These are phyloP conservation scores for Ctenosaura bakeri DNA, from an alignment of 2,797 vertebrate genomes.

Conservation along the genomic window DNA sequence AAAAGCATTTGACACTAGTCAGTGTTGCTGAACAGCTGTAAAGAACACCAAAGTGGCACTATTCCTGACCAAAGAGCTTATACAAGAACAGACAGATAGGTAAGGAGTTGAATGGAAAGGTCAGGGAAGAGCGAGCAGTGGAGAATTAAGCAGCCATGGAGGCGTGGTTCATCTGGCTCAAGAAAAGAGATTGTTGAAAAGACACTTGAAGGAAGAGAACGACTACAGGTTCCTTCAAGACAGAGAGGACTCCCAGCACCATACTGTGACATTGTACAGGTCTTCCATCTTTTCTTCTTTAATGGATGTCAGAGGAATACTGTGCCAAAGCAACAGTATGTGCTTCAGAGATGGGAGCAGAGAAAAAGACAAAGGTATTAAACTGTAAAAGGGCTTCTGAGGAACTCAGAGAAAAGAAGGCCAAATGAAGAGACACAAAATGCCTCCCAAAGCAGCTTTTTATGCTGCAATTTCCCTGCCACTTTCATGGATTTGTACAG, in stretches of 20 bases:
- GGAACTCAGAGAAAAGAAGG: background rate
- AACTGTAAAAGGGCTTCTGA: background rate
- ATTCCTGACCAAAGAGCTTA: background rate
- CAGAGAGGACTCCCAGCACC: background rate
- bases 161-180: background rate
- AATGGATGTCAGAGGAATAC: background rate
- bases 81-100: conserved; percentile 8
- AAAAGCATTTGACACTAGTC: background rate
- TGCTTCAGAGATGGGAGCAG: background rate
- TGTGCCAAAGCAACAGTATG: background rate
- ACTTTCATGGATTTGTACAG: background rate
- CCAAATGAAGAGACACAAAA: background rate
- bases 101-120: background rate
- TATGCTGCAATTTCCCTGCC: background rate
- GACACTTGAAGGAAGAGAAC: background rate
- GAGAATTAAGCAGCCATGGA: background rate
- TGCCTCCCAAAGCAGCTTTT: too few relatives aligned
- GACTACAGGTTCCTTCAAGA: background rate
- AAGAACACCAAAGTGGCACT: background rate
- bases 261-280: background rate
- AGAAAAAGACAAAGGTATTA: background rate
- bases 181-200: background rate
- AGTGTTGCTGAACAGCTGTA: background rate
- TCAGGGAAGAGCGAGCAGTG: background rate
- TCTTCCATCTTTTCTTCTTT: background rate